Conservation (phyloP, 2,888 invertebrate species). For the Epinotia nisella region DNA sequence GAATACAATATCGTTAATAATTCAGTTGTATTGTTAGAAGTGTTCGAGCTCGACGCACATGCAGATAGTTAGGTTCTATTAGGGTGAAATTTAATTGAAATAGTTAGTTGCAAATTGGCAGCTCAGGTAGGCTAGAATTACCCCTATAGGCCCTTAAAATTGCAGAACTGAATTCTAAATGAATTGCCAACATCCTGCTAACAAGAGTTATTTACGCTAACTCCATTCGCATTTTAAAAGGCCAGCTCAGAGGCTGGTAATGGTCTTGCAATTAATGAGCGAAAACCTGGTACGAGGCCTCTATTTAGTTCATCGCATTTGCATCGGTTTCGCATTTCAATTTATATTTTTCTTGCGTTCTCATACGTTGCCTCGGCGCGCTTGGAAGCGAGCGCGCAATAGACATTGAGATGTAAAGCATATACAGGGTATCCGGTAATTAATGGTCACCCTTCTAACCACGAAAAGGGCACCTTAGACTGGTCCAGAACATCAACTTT, state of each 20-base stretch:
- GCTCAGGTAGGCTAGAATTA: background rate
- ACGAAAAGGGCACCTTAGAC: too few relatives aligned
- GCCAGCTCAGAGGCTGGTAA: conserved; percentile 29
- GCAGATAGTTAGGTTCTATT: background rate
- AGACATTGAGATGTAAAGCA: background rate
- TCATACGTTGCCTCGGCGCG: background rate
- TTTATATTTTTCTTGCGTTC: background rate
- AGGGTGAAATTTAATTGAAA: background rate
- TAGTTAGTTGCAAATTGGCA: background rate
- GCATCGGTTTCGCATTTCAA: background rate
- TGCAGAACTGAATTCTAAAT: background rate
- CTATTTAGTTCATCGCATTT: background rate
- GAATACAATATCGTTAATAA: background rate
- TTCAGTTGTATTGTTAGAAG: background rate
- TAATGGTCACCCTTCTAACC: too few relatives aligned
- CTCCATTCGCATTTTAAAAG: conserved; percentile 22
- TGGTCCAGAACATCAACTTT: too few relatives aligned
- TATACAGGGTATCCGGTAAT: too few relatives aligned
- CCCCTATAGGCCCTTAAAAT: background rate
- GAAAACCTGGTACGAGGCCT: background rate
- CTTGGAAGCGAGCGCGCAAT: background rate
- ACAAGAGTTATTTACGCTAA: conserved; percentile 19
- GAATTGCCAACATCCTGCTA: background rate
- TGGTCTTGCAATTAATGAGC: conserved; percentile 54
- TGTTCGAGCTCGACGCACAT: too few relatives aligned